A percentile compares a stretch with the other conserved stretches of the same genome.
These are phyloP conservation scores for Sepiola atlantica DNA, from an alignment of 2,888 invertebrate species.

Conservation along the genomic window DNA sequence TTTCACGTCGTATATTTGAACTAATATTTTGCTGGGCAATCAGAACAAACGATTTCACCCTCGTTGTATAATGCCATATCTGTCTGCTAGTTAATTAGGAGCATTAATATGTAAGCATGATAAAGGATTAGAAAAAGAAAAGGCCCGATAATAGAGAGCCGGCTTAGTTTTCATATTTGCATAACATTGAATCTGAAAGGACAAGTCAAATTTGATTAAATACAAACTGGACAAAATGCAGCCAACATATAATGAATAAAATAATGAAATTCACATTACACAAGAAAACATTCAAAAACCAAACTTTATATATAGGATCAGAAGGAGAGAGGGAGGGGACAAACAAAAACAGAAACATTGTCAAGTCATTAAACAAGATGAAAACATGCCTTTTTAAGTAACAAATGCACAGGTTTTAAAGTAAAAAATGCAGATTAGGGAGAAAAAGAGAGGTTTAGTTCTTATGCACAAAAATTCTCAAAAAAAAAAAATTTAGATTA, in stretches of 20 bases:
- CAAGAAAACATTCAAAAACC: neutral
- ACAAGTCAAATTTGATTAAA: neutral
- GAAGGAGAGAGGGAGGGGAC: neutral
- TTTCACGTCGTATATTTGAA: too few species aligned
- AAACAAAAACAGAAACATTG: neutral
- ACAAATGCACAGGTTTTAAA: neutral
- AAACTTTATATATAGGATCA: neutral
- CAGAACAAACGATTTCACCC: too few species aligned
- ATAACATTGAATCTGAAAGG: constrained; percentile 21
- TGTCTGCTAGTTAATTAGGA: too few species aligned
- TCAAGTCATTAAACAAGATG: neutral
- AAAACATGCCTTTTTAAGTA: constrained; percentile 8
- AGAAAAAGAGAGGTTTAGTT: neutral
- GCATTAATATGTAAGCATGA: too few species aligned
- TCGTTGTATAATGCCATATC: too few species aligned
- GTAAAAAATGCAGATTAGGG: neutral
- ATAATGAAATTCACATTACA: neutral
- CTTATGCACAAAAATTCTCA: neutral
- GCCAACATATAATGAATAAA: neutral
- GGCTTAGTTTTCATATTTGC: neutral
- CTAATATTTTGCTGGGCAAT: too few species aligned
- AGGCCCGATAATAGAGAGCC: neutral
- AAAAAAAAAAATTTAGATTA: neutral
- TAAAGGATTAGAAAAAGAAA: neutral
- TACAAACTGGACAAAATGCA: neutral